Percentiles rank a stretch among this genome's conserved stretches.
Conservation (phyloP, 2,888 invertebrate genomes). For the Calliphora vomitoria region DNA sequence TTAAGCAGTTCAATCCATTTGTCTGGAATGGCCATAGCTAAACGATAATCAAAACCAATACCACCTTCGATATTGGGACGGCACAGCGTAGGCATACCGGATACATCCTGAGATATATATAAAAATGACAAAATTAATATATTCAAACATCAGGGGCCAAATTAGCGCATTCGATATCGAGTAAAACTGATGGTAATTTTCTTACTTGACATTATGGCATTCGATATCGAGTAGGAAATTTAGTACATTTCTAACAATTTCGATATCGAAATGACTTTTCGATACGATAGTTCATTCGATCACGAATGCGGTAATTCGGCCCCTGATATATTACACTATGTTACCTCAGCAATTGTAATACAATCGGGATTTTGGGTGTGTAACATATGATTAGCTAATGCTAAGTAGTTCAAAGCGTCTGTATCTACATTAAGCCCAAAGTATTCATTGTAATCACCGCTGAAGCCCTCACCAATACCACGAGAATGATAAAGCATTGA, state of each 20-base stretch:
- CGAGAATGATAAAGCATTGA: slow-evolving; percentile 96
- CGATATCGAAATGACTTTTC: too few relatives aligned
- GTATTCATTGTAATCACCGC: slow-evolving; percentile 98
- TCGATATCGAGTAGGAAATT: too few relatives aligned
- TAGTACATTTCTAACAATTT: too few relatives aligned
- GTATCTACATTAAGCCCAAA: slow-evolving; percentile 98
- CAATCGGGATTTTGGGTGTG: slow-evolving; percentile 91
- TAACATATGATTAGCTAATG: slow-evolving; percentile 95
- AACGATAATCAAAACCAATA: slow-evolving; percentile 97
- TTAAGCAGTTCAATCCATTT: slow-evolving; percentile 98
- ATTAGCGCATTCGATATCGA: too few relatives aligned
- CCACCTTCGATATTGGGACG: slow-evolving; percentile 97
- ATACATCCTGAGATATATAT: slow-evolving; percentile 88
- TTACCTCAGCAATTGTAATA: slow-evolving; percentile 96
- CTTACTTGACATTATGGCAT: too few relatives aligned
- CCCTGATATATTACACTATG: not conserved
- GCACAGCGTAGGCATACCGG: slow-evolving; percentile 99
- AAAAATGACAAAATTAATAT: not conserved
- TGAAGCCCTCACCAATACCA: slow-evolving; percentile 95
- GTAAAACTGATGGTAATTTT: too few relatives aligned
- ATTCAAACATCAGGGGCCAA: not conserved
- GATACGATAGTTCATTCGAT: too few relatives aligned
- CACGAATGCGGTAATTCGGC: too few relatives aligned
- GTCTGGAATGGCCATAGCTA: slow-evolving; percentile 99
- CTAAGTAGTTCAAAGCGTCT: slow-evolving; percentile 97